These are phyloP conservation scores for Botia almorhae DNA, from an alignment of 2,797 vertebrate genomes.

Conservation along the genomic window DNA sequence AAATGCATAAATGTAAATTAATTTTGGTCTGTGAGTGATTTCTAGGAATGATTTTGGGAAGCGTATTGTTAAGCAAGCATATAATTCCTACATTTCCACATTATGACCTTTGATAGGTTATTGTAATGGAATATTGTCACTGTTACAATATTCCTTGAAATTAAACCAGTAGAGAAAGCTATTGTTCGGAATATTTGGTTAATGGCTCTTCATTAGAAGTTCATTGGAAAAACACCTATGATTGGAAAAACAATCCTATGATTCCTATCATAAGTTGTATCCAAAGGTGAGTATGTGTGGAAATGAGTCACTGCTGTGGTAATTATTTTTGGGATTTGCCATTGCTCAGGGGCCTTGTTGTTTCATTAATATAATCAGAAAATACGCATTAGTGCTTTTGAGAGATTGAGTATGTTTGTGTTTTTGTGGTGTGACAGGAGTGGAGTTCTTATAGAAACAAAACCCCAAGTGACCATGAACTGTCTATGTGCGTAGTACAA, in stretches of 20 bases:
- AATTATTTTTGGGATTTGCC: slow-evolving; percentile 35
- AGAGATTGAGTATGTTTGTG: slow-evolving; percentile 15
- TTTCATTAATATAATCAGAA: slow-evolving; percentile 32
- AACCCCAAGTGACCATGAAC: slow-evolving; percentile 35
- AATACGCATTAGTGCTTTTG: slow-evolving; percentile 13
- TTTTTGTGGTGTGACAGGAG: background rate
- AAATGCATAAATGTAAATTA: no score
- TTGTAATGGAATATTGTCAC: background rate
- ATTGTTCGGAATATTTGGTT: no score
- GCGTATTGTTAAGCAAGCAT: background rate
- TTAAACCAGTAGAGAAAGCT: background rate
- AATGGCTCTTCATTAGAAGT: background rate
- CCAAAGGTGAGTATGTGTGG: slow-evolving; percentile 11
- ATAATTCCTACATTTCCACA: background rate
- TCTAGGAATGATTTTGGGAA: background rate
- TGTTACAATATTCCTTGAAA: background rate
- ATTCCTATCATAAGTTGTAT: background rate
- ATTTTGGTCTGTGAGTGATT: background rate
- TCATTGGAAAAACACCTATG: background rate
- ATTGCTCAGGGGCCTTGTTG: slow-evolving; percentile 20
- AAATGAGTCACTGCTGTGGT: slow-evolving; percentile 17
- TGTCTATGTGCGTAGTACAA: slow-evolving; percentile 40
- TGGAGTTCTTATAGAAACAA: slow-evolving; percentile 23
- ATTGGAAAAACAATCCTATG: background rate
- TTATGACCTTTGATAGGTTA: background rate